Conservation (phyloP, 2,113 vertebrate genomes). For the Misgurnus anguillicaudatus region DNA sequence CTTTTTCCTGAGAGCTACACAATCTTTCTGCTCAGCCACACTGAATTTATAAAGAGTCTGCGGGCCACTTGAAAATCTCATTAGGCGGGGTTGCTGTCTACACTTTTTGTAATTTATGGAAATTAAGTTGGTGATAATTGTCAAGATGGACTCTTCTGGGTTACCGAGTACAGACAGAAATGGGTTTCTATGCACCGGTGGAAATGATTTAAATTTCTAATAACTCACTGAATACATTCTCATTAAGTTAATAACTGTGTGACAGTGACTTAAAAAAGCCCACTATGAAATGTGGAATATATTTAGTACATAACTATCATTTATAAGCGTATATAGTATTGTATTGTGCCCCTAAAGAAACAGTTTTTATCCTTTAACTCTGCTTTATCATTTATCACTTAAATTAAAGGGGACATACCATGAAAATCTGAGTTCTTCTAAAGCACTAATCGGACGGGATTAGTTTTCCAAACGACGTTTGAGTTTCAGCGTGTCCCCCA, state of each 20-base stretch:
- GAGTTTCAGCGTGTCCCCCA: too few relatives aligned
- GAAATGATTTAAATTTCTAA: neutral
- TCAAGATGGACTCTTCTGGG: neutral
- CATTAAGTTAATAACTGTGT: neutral
- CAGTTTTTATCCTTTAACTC: too few relatives aligned
- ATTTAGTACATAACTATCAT: too few relatives aligned
- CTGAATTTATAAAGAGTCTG: constrained; percentile 35
- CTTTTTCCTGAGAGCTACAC: neutral
- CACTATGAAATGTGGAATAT: too few relatives aligned
- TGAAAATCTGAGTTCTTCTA: too few relatives aligned
- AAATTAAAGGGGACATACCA: too few relatives aligned
- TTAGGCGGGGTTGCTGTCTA: constrained; percentile 44
- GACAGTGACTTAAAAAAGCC: neutral
- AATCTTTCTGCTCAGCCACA: constrained; percentile 1
- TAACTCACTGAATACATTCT: neutral
- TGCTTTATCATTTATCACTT: too few relatives aligned
- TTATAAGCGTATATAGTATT: too few relatives aligned
- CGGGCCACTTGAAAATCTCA: constrained; percentile 46
- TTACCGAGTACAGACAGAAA: neutral
- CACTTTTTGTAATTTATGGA: constrained; percentile 48
- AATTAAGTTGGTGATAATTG: constrained; percentile 38
- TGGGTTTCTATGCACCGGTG: neutral
- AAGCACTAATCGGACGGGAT: too few relatives aligned
- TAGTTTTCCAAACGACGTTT: too few relatives aligned
- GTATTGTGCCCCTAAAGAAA: too few relatives aligned